A percentile compares a stretch with the other conserved stretches of the same genome.
phyloP scores from a whole-genome alignment of 2,888 invertebrate species.

The Latrodectus hesperus region DNA sequence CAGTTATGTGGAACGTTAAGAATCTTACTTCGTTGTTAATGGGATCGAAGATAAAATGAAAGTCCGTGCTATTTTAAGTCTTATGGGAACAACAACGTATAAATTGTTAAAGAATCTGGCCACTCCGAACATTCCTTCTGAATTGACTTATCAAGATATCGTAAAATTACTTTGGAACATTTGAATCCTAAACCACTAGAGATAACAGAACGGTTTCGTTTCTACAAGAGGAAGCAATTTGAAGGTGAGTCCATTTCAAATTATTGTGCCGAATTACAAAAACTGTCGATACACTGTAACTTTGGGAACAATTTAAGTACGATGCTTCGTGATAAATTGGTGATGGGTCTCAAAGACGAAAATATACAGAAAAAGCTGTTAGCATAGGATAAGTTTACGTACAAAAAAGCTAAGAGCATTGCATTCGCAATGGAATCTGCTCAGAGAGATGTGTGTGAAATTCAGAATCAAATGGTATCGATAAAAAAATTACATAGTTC shows the following conservation, averaged over 20 bases:
- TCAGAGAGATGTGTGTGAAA: conserved; percentile 51
- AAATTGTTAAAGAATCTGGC: conserved; percentile 53
- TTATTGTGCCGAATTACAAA: conserved; percentile 43
- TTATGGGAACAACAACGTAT: conserved; percentile 52
- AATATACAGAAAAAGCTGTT: conserved; percentile 40
- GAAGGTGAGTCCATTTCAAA: conserved; percentile 37
- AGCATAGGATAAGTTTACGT: conserved; percentile 39
- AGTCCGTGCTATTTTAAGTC: conserved; percentile 51
- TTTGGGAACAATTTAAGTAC: conserved; percentile 42
- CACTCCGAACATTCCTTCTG: conserved; percentile 51
- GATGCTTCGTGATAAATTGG: conserved; percentile 40
- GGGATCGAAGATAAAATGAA: conserved; percentile 54
- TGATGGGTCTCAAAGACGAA: conserved; percentile 41
- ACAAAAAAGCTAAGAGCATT: conserved; percentile 47
- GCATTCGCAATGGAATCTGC: conserved; percentile 49
- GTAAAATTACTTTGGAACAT: conserved; percentile 40
- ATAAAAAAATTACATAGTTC: too few relatives aligned
- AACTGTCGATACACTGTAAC: conserved; percentile 38
- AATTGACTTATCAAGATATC: conserved; percentile 56
- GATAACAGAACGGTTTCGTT: conserved; percentile 39
- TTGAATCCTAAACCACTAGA: conserved; percentile 25
- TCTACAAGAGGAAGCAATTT: conserved; percentile 43
- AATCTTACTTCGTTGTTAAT: conserved; percentile 52
- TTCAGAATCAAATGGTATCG: conserved; percentile 50
- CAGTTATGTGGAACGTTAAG: conserved; percentile 49